phyloP scores from a whole-genome alignment of 2,797 vertebrate genomes.

The Lacerta bilineata region DNA sequence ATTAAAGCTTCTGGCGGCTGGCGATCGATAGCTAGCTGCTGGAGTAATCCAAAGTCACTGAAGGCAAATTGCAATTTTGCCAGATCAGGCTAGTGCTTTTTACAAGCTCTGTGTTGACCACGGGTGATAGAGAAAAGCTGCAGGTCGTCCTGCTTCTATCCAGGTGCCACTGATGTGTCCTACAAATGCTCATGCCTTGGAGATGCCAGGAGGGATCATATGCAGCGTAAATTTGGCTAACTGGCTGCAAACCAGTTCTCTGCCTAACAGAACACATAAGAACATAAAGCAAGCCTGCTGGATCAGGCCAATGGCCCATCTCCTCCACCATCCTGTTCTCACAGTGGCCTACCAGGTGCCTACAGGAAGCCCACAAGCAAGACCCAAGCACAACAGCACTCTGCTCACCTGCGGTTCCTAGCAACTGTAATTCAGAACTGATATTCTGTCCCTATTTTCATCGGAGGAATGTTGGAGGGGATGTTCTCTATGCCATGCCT shows the following conservation, averaged over 20 bases:
- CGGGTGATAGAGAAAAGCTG: not conserved
- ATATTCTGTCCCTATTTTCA: too few species aligned
- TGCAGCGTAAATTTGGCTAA: too few species aligned
- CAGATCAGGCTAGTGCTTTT: conserved; percentile 2
- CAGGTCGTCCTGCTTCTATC: not conserved
- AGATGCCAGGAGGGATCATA: too few species aligned
- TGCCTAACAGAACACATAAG: not conserved
- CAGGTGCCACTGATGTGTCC: not conserved
- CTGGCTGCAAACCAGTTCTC: not conserved
- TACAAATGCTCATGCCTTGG: not conserved
- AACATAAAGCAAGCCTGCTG: not conserved
- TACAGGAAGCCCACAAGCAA: too few species aligned
- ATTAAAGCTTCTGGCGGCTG: conserved; percentile 80
- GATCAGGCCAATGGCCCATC: too few species aligned
- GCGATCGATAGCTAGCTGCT: conserved; percentile 76
- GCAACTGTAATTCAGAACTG: not conserved
- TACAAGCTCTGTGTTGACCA: too few species aligned
- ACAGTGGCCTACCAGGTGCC: too few species aligned
- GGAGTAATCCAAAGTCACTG: conserved; percentile 73
- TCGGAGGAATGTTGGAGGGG: too few species aligned
- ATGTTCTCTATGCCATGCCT: too few species aligned
- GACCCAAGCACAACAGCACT: too few species aligned
- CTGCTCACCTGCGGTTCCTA: too few species aligned
- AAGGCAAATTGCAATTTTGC: conserved; percentile 53
- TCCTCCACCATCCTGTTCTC: too few species aligned